phyloP scores from a whole-genome alignment of 2,797 vertebrate species.

The Helarctos malayanus region DNA sequence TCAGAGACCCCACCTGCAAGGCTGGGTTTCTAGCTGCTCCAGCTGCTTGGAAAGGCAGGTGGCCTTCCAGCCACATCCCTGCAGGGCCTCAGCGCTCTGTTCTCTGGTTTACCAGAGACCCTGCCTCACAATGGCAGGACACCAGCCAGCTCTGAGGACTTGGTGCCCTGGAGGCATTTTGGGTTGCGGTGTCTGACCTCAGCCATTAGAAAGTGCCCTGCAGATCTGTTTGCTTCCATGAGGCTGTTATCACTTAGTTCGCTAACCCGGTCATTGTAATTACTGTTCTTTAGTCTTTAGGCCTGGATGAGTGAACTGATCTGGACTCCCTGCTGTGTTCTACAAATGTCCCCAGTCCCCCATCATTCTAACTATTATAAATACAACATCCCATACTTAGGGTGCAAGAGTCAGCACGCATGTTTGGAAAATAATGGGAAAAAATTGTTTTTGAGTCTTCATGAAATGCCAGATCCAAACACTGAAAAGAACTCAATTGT shows the following conservation, averaged over 20 bases:
- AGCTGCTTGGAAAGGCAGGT: background rate
- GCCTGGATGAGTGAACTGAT: background rate
- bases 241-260: background rate
- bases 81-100: accelerated
- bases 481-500: background rate
- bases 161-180: background rate
- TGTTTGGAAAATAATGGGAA: background rate
- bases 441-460: background rate
- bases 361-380: no score
- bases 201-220: background rate
- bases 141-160: background rate
- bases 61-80: accelerated
- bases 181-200: background rate
- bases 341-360: no score
- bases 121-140: background rate
- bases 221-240: background rate
- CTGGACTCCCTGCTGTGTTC: background rate
- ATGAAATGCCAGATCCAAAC: background rate
- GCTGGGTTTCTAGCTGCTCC: background rate
- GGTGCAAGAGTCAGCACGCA: background rate
- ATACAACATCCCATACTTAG: background rate
- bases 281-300: background rate
- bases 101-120: background rate
- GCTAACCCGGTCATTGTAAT: accelerated
- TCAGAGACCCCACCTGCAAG: no score